phyloP scores from a whole-genome alignment of 2,888 invertebrate species.

The Macropis europaea region DNA sequence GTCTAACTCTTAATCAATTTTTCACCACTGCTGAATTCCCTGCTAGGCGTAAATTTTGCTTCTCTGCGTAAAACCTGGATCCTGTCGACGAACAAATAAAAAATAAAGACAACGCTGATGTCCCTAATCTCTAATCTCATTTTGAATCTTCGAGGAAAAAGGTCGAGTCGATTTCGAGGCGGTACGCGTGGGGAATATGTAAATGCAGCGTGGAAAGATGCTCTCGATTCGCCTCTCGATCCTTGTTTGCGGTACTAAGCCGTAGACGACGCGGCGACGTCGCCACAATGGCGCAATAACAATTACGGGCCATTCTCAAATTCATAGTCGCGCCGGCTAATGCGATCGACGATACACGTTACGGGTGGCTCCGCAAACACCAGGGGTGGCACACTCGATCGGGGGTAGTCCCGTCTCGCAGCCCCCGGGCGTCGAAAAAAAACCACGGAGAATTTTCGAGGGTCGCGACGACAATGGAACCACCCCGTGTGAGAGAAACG shows the following conservation, averaged over 20 bases:
- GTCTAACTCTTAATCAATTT: too few relatives aligned
- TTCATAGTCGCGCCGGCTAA: constrained; percentile 73
- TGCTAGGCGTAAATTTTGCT: too few relatives aligned
- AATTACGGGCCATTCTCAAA: constrained; percentile 65
- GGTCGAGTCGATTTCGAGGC: too few relatives aligned
- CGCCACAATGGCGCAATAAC: constrained; percentile 52
- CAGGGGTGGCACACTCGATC: constrained; percentile 59
- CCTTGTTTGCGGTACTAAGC: constrained; percentile 32
- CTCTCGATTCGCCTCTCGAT: constrained; percentile 12
- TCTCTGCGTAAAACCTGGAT: too few relatives aligned
- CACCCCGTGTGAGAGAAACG: constrained; percentile 68
- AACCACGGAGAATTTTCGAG: constrained; percentile 43
- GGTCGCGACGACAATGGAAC: constrained; percentile 69
- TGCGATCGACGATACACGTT: constrained; percentile 75
- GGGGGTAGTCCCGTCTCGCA: constrained; percentile 38
- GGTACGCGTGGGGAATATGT: too few relatives aligned
- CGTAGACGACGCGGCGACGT: constrained; percentile 22
- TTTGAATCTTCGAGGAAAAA: too few relatives aligned
- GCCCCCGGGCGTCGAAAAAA: constrained; percentile 44
- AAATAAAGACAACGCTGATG: too few relatives aligned
- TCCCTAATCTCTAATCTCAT: too few relatives aligned
- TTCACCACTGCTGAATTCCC: too few relatives aligned
- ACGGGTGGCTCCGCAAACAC: constrained; percentile 74
- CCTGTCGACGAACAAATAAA: too few relatives aligned
- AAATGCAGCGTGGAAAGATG: background rate